phyloP scores from a whole-genome alignment of 2,113 vertebrate genomes.

The Panthera uncia region DNA sequence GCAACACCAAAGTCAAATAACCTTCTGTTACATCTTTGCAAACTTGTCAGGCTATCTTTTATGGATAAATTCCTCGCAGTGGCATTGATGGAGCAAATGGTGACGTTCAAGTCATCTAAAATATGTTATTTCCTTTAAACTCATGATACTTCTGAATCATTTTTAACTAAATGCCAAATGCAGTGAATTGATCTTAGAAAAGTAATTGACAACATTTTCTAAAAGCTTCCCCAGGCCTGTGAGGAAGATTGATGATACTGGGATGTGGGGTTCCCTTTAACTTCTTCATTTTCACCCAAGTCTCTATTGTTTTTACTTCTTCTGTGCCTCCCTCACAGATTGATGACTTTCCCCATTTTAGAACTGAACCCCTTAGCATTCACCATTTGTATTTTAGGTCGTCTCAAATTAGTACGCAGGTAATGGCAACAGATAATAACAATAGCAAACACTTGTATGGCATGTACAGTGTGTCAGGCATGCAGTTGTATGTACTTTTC shows the following conservation, averaged over 20 bases:
- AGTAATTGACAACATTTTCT: background rate
- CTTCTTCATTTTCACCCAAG: background rate
- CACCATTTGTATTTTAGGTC: background rate
- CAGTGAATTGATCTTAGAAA: background rate
- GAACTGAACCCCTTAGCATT: background rate
- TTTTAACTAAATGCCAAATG: background rate
- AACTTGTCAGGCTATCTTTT: background rate
- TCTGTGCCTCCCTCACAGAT: background rate
- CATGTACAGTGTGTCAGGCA: background rate
- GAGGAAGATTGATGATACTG: background rate
- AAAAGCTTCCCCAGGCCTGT: background rate
- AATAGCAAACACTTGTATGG: background rate
- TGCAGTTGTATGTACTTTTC: background rate
- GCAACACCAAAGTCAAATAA: background rate
- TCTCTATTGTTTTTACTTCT: background rate
- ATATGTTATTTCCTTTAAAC: background rate
- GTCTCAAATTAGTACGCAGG: background rate
- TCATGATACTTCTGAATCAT: background rate
- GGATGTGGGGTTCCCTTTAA: background rate
- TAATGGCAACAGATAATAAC: background rate
- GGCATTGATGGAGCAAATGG: background rate
- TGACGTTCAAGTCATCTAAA: background rate
- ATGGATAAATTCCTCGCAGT: background rate
- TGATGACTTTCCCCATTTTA: background rate
- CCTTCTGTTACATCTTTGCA: background rate